Evolutionary conservation across 2,797 vertebrate genomes (phyloP).

Genomic region (Okamejei kenojei): DNA sequence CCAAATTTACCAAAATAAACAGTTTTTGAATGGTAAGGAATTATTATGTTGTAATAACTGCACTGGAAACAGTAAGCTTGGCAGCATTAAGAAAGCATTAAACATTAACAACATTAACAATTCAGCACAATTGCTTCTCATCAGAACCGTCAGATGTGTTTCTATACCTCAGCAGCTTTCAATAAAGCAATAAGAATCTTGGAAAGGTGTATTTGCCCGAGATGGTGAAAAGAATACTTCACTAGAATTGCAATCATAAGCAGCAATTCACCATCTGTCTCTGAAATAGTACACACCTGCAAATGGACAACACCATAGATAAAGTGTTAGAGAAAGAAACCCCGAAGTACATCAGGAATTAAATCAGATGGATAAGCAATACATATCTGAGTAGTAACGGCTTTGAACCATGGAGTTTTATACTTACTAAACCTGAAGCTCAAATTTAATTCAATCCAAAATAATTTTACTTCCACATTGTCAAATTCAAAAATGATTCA

Average conservation of each 20-base stretch:
- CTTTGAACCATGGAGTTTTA: background rate
- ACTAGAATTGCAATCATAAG: background rate
- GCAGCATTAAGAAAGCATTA: no score
- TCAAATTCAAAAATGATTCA: background rate
- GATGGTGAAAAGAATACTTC: background rate
- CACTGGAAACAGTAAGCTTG: no score
- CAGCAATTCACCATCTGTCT: background rate
- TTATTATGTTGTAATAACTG: background rate
- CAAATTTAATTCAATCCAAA: conserved; percentile 1
- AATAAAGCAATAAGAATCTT: background rate
- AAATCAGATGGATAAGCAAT: background rate
- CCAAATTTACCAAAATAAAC: background rate
- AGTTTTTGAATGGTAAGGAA: background rate
- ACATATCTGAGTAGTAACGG: background rate
- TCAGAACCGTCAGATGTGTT: background rate
- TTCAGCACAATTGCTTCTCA: no score
- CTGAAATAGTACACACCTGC: background rate
- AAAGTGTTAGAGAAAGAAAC: background rate
- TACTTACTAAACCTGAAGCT: background rate
- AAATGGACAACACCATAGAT: background rate
- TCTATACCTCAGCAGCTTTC: background rate
- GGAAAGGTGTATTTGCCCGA: background rate
- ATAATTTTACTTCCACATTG: background rate
- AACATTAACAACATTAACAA: no score
- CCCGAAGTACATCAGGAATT: background rate